Base-by-base conservation (phyloP, 2,888 invertebrate species). In the Euplexia lucipara region DNA sequence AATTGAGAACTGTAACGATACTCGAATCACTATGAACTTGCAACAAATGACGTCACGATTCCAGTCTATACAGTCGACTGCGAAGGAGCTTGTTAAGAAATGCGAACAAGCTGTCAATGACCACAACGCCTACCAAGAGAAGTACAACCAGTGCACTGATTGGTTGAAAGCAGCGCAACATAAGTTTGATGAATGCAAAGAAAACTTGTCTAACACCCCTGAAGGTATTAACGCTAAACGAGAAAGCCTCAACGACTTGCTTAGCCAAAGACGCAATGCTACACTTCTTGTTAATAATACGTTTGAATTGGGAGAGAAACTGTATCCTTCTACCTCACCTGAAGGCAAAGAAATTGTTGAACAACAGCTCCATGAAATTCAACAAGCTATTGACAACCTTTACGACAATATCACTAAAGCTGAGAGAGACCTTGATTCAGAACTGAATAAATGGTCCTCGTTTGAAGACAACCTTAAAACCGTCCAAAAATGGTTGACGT, bases 31-130 rank as follows among this genome's bases (percentile, higher is more conserved):
- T 2, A 98, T 98, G 74, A 98, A 97, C 87, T 96, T 98, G 34
- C 98, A 99, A 87, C 98, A 98, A 90, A 97, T 98, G 69, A 97
- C 98, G 1, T 98, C 98, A 6, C 96, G 98, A 64, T 98, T 98
- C 94, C 98, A 98, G 89, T 97, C 98, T 0, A 97, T 98, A 51
- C 98, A 98, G 90, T 97, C 97, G 0, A 98, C 98, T 0, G 97
- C 98, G 2, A 98, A 98, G 92, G 98, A 99, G 91, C 96, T 99
- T 34, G 96, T 98, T 1, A 98, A 98, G 90, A 99, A 98, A 92
- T 98, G 98, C 85, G 98, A 98, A 83, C 98, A 98, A 93, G 97
- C 98, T 7, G 97, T 98, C 0, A 96, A 96, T 58, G 98, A 98
- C 85, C 98, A 99, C 81, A 96, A 96, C 70, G 95, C 96, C 0